Conservation (phyloP, 1,140 invertebrate genomes). For the Eumaeus atala region DNA sequence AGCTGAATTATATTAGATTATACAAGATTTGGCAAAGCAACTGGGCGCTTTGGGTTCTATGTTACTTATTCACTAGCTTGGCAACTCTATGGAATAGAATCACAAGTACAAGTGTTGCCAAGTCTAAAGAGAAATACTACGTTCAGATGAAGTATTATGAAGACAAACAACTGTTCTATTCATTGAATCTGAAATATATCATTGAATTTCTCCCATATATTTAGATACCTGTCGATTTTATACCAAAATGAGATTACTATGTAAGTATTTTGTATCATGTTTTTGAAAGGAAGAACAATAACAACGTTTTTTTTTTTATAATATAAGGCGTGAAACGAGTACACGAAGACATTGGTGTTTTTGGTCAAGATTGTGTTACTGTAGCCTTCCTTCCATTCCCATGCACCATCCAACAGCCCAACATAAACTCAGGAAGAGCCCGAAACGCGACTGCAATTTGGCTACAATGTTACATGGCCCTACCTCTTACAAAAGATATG, state of each 20-base stretch:
- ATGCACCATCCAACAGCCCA: no score
- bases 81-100: not conserved
- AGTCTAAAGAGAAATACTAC: not conserved
- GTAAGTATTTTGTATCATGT: not conserved
- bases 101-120: constrained; percentile 2
- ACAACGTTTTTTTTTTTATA: not conserved
- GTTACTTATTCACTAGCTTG: not conserved
- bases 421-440: no score
- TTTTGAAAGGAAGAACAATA: not conserved
- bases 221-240: not conserved
- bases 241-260: not conserved
- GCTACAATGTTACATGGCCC: no score
- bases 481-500: no score
- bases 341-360: no score
- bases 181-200: not conserved
- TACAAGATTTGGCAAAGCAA: constrained; percentile 7
- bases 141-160: not conserved
- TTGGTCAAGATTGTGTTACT: no score
- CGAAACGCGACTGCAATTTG: no score
- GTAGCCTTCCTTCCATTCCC: no score
- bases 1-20: not conserved
- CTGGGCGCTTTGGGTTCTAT: not conserved
- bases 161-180: not conserved
- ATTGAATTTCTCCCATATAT: not conserved
- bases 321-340: no score